Base-by-base conservation (phyloP, 2,888 invertebrate genomes). In the Heteromyza rotundicornis region DNA sequence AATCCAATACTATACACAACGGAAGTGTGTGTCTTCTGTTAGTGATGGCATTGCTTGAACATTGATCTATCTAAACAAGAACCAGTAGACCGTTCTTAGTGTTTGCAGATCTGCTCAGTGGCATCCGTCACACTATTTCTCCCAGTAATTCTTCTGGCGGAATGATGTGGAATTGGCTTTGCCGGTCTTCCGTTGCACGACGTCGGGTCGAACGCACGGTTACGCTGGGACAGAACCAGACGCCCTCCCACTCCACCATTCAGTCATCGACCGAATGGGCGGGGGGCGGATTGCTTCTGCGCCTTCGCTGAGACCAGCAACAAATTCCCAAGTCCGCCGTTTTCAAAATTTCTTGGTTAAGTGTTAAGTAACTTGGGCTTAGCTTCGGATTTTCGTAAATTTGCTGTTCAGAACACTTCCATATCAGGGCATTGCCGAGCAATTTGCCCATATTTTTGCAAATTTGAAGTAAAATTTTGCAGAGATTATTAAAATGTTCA, bases 31-130 rank as follows among this genome's bases (percentile, higher is more conserved):
- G 84, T 87, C 86, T 86, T 87, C 85, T 87, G 87, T 86, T 77
- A 86, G 87, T 88, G 88, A 87, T 87, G 87, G 86, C 87, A 87
- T 87, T 76, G 77, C 84, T 86, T 87, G 87, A 85, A 82, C 82
- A 84, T 84, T 85, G 88, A 87, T 88, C 87, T 84, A 87, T 87
- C n/a, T n/a, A n/a, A n/a, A n/a, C n/a, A n/a, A n/a, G n/a, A n/a
- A n/a, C n/a, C n/a, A n/a, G n/a, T n/a, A n/a, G n/a, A n/a, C n/a
- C n/a, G n/a, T 79, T 78, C 79, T 82, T 82, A 80, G 80, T 80
- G 78, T 86, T 86, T 85, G 86, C 84, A 85, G 87, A 87, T 88
- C 88, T 87, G 82, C 82, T 84, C 86, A 87, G 87, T 85, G 82
- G 83, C 86, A 87, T 80, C 87, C 87, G 87, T 87, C 88, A 87